These are phyloP conservation scores for Cancer borealis DNA, from an alignment of 2,888 invertebrate species.

Conservation along the genomic window DNA sequence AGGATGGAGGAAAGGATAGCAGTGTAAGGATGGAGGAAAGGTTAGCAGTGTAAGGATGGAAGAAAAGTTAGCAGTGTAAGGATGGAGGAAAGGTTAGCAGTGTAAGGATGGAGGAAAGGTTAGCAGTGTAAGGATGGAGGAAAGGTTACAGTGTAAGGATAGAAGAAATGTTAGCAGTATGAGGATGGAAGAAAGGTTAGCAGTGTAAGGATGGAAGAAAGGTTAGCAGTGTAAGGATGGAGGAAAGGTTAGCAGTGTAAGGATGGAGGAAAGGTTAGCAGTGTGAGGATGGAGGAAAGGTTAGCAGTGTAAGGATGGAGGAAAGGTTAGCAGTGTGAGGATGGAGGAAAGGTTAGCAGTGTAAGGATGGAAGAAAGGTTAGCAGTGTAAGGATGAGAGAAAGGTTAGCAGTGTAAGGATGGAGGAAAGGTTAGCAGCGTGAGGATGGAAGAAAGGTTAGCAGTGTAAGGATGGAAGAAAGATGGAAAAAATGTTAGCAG, in stretches of 20 bases:
- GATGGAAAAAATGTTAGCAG: no score
- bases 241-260: not conserved
- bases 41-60: not conserved
- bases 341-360: not conserved
- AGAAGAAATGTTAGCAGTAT: no score
- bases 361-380: no score
- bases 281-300: no score
- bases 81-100: not conserved
- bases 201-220: not conserved
- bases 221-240: no score
- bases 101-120: no score
- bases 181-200: not conserved
- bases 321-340: not conserved
- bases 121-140: not conserved
- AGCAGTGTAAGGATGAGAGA: not conserved
- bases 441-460: conserved; percentile 8
- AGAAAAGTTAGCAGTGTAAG: not conserved
- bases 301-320: not conserved
- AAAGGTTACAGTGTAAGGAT: no score
- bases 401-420: not conserved
- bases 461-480: no score
- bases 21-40: no score
- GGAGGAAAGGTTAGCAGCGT: not conserved
- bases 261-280: no score
- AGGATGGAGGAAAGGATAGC: not conserved